Conservation (phyloP, 2,888 invertebrate species). For the Minunthozetes semirufus region DNA sequence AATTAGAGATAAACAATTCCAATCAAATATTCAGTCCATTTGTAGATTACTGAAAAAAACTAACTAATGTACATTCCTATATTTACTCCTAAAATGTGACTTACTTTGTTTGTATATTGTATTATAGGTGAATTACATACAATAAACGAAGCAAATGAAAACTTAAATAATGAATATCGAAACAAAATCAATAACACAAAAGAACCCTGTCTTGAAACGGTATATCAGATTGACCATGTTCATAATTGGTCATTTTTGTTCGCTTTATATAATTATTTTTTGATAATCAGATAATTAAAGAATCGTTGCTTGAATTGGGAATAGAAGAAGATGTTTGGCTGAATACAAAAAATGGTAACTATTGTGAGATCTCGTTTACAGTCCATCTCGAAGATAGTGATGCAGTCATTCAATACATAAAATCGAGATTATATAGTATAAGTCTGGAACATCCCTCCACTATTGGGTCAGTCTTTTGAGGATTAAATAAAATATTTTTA, state of each 20-base stretch:
- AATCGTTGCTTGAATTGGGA: constrained; percentile 54
- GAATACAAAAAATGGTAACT: constrained; percentile 53
- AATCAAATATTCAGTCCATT: too few species aligned
- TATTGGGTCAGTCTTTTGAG: constrained; percentile 36
- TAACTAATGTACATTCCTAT: too few species aligned
- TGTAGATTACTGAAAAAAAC: too few species aligned
- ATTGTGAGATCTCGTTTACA: constrained; percentile 50
- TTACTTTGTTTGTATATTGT: too few species aligned
- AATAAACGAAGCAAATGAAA: constrained; percentile 26
- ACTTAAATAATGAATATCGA: constrained; percentile 10
- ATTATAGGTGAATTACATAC: constrained; percentile 25
- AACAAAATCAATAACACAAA: constrained; percentile 7
- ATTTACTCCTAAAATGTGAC: too few species aligned
- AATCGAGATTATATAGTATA: constrained; percentile 19
- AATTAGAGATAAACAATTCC: not conserved
- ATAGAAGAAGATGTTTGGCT: constrained; percentile 58
- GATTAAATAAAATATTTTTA: too few species aligned
- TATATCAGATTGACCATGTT: too few species aligned
- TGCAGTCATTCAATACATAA: constrained; percentile 36
- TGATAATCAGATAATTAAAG: constrained; percentile 52
- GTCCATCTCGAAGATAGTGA: constrained; percentile 37
- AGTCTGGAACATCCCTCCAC: constrained; percentile 16
- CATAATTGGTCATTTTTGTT: too few species aligned
- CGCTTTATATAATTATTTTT: not conserved
- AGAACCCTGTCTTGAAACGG: constrained; percentile 24